A percentile compares a stretch with the other conserved stretches of the same genome.
Evolutionary conservation across 1,140 invertebrate genomes (phyloP).

Genomic region (Drosophila gunungcola): DNA sequence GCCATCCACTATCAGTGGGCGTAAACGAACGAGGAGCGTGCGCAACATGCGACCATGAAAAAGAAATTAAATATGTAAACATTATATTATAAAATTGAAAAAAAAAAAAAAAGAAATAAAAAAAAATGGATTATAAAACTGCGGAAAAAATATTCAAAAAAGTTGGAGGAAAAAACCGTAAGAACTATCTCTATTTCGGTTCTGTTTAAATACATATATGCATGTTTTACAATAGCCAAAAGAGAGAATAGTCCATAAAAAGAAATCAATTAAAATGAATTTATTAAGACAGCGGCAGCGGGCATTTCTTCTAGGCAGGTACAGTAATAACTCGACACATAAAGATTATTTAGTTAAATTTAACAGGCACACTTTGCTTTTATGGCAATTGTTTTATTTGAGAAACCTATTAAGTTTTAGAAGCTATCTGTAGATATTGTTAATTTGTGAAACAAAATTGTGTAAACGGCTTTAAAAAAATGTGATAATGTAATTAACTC

Average conservation of each 20-base stretch:
- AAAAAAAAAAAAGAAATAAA: not conserved
- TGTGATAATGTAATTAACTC: not conserved
- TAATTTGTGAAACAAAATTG: too few species aligned
- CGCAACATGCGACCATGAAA: constrained; percentile 61
- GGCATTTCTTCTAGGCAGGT: constrained; percentile 12
- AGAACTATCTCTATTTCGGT: constrained; percentile 28
- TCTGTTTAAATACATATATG: constrained; percentile 10
- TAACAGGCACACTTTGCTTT: too few species aligned
- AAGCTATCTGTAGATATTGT: too few species aligned
- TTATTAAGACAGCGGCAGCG: constrained; percentile 36
- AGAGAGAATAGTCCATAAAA: constrained; percentile 30
- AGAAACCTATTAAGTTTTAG: too few species aligned
- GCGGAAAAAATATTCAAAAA: constrained; percentile 8
- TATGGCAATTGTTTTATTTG: too few species aligned
- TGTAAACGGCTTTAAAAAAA: not conserved
- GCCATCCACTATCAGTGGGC: constrained; percentile 52
- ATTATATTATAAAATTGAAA: constrained; percentile 27
- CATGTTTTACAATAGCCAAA: constrained; percentile 13
- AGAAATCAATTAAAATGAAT: constrained; percentile 63
- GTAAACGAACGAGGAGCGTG: constrained; percentile 38
- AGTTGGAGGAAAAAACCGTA: constrained; percentile 6
- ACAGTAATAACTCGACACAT: not conserved
- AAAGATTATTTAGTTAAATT: not conserved
- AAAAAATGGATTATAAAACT: constrained; percentile 24
- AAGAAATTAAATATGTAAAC: constrained; percentile 50